Evolutionary conservation across 2,797 vertebrate genomes (phyloP), one percentile per base, ranked within the genome.

Genomic region (Macroramphosus scolopax): DNA sequence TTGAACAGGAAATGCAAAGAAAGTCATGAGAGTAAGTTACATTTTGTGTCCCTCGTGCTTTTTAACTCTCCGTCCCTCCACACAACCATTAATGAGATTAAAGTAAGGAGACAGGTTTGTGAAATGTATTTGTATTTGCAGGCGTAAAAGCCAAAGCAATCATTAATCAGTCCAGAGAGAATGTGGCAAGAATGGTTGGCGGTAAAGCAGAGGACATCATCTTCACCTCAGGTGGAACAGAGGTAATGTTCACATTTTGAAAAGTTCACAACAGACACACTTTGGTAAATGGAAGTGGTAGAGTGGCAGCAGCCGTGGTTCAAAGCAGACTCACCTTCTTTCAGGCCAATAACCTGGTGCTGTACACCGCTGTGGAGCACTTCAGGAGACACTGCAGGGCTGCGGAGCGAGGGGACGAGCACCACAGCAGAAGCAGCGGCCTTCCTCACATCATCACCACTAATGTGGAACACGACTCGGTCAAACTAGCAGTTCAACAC

Each of bases 161-260:
- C 1, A 91, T 98, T 17, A 36, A 62, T 36, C 48, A 82, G 0
- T 90, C 95, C 2, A 92, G 96, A 75, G 90, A 90, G 15, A 90
- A 72, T 45, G 72, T 99, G 40, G 94, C 93, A 0, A 87, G 62
- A 66, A 93, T 99, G 96, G 72, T 99, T 4, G 90, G 91, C 1
- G 94, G 91, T 16, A 81, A 68, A 48, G 73, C 90, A 0, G 88
- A 88, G 14, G 94, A 98, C 65, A 89, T 98, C 0, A 12, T 99
- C 80, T 98, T 99, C 68, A 95, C 92, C 0, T 99, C 96, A 0
- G 96, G 96, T 17, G 96, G 96, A 77, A 99, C 96, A 0, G 96
- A 99, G 93, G 96, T 97, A 70, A 32, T 16, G 5, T 6, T 17
- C 12, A 25, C 15, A n/a, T n/a, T n/a, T n/a, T n/a, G n/a, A n/a